These are phyloP conservation scores for Meganola albula DNA, from an alignment of 2,888 invertebrate species.

Conservation along the genomic window DNA sequence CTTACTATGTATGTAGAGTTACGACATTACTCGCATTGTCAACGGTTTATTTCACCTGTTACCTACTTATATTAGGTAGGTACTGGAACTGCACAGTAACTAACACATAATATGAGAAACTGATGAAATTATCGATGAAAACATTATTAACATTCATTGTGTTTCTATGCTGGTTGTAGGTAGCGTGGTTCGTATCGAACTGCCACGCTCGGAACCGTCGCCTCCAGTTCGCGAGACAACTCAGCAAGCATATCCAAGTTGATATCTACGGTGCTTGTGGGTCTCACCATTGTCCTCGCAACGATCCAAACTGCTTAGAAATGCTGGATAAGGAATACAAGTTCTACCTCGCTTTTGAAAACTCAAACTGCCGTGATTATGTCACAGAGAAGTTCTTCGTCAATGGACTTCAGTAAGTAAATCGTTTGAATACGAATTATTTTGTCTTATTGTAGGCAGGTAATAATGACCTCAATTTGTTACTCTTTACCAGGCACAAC, in stretches of 20 bases:
- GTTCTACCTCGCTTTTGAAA: conserved; percentile 97
- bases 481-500: conserved; percentile 66
- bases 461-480: too few relatives aligned
- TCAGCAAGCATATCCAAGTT: conserved; percentile 90
- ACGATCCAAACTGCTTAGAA: conserved; percentile 90
- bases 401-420: conserved; percentile 90
- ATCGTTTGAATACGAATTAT: too few relatives aligned
- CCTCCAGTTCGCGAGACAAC: conserved; percentile 89
- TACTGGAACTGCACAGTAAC: too few relatives aligned
- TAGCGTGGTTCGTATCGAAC: conserved; percentile 99
- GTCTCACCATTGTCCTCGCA: conserved; percentile 88
- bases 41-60: too few relatives aligned
- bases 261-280: conserved; percentile 97
- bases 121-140: too few relatives aligned
- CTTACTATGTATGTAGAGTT: too few relatives aligned
- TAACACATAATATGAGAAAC: too few relatives aligned
- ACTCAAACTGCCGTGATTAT: conserved; percentile 97
- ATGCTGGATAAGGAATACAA: conserved; percentile 95
- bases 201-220: conserved; percentile 95
- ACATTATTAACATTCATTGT: too few relatives aligned
- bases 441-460: too few relatives aligned
- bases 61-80: too few relatives aligned
- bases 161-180: too few relatives aligned
- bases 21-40: too few relatives aligned
- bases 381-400: conserved; percentile 98